Evolutionary conservation across 2,888 invertebrate species (phyloP), one percentile per base, ranked within the genome.

Genomic region (Tetrapedia diversipes): DNA sequence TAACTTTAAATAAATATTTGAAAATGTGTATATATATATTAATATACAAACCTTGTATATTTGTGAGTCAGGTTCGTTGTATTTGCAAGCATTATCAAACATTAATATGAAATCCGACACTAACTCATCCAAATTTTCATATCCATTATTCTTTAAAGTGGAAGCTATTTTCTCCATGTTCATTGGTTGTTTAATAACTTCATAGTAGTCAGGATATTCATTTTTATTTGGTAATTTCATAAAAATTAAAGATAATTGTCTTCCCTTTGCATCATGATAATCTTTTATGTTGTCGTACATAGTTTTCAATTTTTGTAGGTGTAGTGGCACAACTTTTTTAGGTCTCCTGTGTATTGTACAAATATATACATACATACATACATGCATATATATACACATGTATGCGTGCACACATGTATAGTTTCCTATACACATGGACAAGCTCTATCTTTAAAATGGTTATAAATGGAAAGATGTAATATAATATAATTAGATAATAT

Each of bases 51-150:
- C 94, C 93, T 98, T 98, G 91, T 98, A 99, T 81, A 99, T 98
- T 92, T 98, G 97, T 0, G 98, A 98, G 89, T 98, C 98, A 0
- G 99, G 98, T 89, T 99, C 99, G 91, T 99, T 99, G 90, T 98
- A 99, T 90, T 97, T 98, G 93, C 98, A 98, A 0, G 99, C 98
- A 91, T 99, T 99, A 87, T 98, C 98, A 86, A 98, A 96, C 98
- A 99, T 98, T 59, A 98, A 92, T 85, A 97, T 94, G 85, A 99
- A 96, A 92, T 99, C 99, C 0, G 96, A 94, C 0, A 97, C 96
- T 63, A 99, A 92, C 80, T 98, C 98, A 83, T 98, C 98, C 29
- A 98, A 93, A 24, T 94, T 95, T 59, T 95, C 95, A 90, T 98
- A 99, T 0, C 92, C 92, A 72, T 93, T 94, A 77, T 94, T 95